These are phyloP conservation scores for Melanargia galathea DNA, from an alignment of 2,888 invertebrate genomes.

Conservation along the genomic window DNA sequence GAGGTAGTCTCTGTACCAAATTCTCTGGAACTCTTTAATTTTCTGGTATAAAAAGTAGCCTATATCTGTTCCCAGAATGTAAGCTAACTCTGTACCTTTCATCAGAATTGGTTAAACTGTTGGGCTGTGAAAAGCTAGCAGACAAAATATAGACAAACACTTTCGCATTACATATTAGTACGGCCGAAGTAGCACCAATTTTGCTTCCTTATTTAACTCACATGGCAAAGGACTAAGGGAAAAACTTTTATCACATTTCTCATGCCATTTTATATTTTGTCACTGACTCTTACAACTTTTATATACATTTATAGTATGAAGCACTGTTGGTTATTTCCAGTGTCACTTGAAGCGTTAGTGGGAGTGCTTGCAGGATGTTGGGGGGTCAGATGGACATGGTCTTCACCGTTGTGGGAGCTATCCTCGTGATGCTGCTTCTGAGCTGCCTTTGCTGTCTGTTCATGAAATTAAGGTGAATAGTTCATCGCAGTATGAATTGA, in stretches of 20 bases:
- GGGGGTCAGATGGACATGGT: conserved; percentile 54
- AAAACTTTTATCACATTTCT: not conserved
- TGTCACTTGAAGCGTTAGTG: not conserved
- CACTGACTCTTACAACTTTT: not conserved
- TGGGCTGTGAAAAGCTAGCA: too few species aligned
- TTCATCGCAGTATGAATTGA: not conserved
- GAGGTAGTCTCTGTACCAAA: too few species aligned
- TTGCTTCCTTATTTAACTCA: too few species aligned
- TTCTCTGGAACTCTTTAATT: too few species aligned
- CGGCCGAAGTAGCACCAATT: too few species aligned
- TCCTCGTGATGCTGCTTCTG: conserved; percentile 53
- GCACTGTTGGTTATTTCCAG: conserved; percentile 18
- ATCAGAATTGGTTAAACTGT: too few species aligned
- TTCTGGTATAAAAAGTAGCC: too few species aligned
- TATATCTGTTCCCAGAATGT: too few species aligned
- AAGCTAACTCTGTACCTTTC: too few species aligned
- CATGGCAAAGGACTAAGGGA: too few species aligned
- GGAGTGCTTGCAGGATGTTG: conserved; percentile 41
- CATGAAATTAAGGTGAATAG: conserved; percentile 62
- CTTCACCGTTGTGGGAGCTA: conserved; percentile 49
- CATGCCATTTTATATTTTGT: not conserved
- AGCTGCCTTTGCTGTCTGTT: conserved; percentile 62
- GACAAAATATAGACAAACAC: too few species aligned
- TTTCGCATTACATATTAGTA: too few species aligned
- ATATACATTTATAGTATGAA: not conserved